Conservation (phyloP, 2,113 vertebrate species). For the Crotalus horridus region DNA sequence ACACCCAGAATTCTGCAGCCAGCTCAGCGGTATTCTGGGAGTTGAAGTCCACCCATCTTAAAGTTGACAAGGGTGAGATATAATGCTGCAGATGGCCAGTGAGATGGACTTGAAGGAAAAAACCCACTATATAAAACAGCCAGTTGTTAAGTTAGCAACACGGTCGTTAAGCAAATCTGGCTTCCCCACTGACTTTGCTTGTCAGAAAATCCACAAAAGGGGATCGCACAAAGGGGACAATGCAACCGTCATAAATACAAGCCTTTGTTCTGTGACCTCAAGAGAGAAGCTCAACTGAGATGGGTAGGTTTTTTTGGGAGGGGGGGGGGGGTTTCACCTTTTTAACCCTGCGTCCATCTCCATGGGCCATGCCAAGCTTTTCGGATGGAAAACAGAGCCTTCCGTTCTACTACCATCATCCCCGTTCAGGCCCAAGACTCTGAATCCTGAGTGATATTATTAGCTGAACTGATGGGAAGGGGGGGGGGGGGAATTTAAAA, state of each 20-base stretch:
- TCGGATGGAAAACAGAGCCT: too few relatives aligned
- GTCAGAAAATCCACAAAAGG: neutral
- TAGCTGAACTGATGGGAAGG: neutral
- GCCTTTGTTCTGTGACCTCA: neutral
- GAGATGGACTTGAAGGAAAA: neutral
- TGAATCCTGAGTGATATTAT: too few relatives aligned
- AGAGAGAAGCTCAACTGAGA: neutral
- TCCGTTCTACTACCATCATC: rapidly evolving
- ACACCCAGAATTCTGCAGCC: neutral
- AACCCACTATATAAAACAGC: neutral
- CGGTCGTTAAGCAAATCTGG: neutral
- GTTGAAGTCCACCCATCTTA: neutral
- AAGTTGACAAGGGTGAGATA: neutral
- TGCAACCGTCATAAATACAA: neutral
- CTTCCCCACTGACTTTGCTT: neutral
- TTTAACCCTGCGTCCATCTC: neutral
- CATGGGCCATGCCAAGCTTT: too few relatives aligned
- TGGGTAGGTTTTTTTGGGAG: neutral
- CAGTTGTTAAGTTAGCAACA: neutral
- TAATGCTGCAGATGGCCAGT: neutral
- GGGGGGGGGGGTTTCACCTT: neutral
- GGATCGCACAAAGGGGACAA: neutral
- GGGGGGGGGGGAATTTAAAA: neutral
- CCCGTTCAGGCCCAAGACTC: too few relatives aligned
- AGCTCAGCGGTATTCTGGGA: too few relatives aligned